Evolutionary conservation across 2,888 invertebrate genomes (phyloP), one percentile per base, ranked within the genome.

Genomic region (Nysson spinosus): DNA sequence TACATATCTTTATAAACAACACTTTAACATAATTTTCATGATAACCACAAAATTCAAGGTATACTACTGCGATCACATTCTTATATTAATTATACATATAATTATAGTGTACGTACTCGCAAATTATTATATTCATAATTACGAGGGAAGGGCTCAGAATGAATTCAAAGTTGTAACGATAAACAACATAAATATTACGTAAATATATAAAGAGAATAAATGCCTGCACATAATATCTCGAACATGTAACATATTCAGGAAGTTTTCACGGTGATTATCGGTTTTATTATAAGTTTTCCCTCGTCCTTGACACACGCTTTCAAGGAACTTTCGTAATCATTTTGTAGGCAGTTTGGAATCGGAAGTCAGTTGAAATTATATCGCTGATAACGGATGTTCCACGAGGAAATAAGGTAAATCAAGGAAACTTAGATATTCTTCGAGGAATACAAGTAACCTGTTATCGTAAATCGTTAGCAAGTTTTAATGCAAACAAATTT

Each of bases 331-430:
- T 26, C 17, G 11, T 22, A 42, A 52, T 54, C 20, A 24, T 46
- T 32, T 34, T 34, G 19, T 12, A 3, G 26, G 12, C 12, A 28
- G 22, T 20, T 37, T 14, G n/a, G 50, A 56, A 56, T 51, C 44
- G 28, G 50, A 50, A 32, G 7, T 34, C 35, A 37, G 24, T 50
- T 58, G 24, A 19, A 55, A 49, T 64, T 55, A 58, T 46, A 46
- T 26, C 11, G 12, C 28, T 6, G 30, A 43, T 20, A 39, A 47
- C 42, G 16, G n/a, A 6, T 20, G 22, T 17, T 20, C 9, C 9
- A 4, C n/a, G 35, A 7, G 14, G 11, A 3, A 40, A 24, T 7
- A 7, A 22, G 9, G 2, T 3, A 14, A 3, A 54, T 34, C 20
- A 3, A n/a, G 9, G 9, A 9, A 17, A n/a, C 9, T 6, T 11